Evolutionary conservation across 2,888 invertebrate species (phyloP), one percentile per base, ranked within the genome.

Genomic region (Cylloceria caligata): DNA sequence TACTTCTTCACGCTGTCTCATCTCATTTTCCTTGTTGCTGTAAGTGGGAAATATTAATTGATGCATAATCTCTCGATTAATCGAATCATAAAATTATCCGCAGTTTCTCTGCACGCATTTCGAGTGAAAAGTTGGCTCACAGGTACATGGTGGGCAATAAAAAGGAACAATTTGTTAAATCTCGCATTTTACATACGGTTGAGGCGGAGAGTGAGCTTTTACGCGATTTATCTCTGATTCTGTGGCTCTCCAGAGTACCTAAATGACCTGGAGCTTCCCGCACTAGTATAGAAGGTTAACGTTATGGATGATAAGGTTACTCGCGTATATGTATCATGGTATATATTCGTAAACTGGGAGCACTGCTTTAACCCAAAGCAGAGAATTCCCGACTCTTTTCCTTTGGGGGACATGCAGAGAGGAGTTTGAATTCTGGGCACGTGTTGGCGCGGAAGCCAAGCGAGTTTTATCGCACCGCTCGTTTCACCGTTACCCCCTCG

Each of bases 391-490:
- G 36, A 39, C 24, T 73, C 65, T 57, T 42, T 55, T 16, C 45
- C 55, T 72, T 78, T 72, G 57, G 71, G 36, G 68, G 9, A 57
- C 19, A 16, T 42, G 19, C 45, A 19, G 6, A 34, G 60, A 39
- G 39, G 73, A 77, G 68, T 81, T 77, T 73, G 68, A 73, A 81
- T 77, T 81, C 81, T 73, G 77, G 47, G 73, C 81, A 81, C 81
- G 81, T 81, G 81, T 77, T 81, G 81, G 81, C 77, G 81, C 68
- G 81, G 81, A 81, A 77, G 81, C 81, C 81, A 77, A 81, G 62
- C 81, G 81, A 77, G 81, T 81, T 81, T 81, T 81, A 81, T 81
- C 81, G 81, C 68, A 49, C 68, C 77, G 45, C 73, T 69, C 81
- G 68, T 77, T 77, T 77, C 64, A 69, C 73, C 77, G 77, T 55